Base-by-base conservation (phyloP, 2,888 invertebrate genomes). In the Dicyrtomina minuta region DNA sequence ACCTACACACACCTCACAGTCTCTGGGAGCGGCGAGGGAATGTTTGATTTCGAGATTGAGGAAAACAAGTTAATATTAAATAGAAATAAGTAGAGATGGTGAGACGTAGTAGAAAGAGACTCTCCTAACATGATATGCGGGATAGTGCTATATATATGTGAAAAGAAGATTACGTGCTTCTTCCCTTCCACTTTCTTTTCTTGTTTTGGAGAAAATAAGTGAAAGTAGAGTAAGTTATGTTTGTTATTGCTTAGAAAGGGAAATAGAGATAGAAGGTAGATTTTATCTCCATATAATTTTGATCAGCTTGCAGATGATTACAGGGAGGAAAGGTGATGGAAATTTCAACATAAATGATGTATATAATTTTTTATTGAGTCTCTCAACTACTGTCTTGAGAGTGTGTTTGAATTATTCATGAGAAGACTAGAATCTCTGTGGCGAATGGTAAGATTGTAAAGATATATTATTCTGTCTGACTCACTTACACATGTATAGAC, bases 221-320 rank as follows among this genome's bases (percentile, higher is more conserved):
- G 46, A 46, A 46, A 20, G 46, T n/a, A 46, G 46, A 46, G 5
- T 5, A 46, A 46, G 46, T 46, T 46, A 12, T 8, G 4, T 46
- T 3, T 4, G 46, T 17, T 46, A n/a, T 17, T 6, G 46, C 5
- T 46, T 46, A 4, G 4, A 20, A 22, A 3, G 5, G 51, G 51
- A 20, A 22, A 51, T 3, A 51, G 51, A 51, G 12, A 51, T 24
- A 27, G 27, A 13, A 60, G 22, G 43, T 60, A 60, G 8, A 60
- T 44, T 60, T 43, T 60, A 60, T 44, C 49, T 22, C 61, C 61
- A 62, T 46, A 46, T 62, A 62, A 62, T 62, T 62, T 62, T 62
- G 46, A 62, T 62, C 49, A 24, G 61, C 17, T 46, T 44, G 27
- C 43, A 49, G 61, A 62, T 62, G 49, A 27, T 46, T 62, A 44